Percentiles rank a stretch among this genome's conserved stretches.
Evolutionary conservation across 1,140 invertebrate species (phyloP).

Genomic region (Andrena cerasifolii): DNA sequence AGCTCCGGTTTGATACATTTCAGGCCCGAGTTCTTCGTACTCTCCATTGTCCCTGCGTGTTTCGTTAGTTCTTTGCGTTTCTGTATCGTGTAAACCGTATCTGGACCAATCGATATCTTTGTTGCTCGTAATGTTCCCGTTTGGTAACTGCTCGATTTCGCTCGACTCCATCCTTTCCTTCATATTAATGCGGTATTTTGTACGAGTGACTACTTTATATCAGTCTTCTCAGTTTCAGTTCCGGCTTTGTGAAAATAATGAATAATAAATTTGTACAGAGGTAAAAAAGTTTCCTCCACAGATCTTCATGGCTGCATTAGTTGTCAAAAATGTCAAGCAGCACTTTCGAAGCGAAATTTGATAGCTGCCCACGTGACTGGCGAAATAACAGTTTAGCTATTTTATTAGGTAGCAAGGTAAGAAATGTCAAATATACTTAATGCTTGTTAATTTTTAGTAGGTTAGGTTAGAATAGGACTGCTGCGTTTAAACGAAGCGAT

Average conservation of each 20-base stretch:
- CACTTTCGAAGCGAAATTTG: background rate
- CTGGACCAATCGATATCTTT: constrained; percentile 83
- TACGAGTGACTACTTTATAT: constrained; percentile 2
- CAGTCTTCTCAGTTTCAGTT: constrained; percentile 36
- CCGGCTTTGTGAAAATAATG: background rate
- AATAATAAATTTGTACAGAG: constrained; percentile 3
- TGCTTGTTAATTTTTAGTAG: constrained; percentile 13
- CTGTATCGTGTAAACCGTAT: constrained; percentile 82
- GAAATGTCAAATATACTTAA: background rate
- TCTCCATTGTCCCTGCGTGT: constrained; percentile 83
- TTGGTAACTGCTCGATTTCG: constrained; percentile 60
- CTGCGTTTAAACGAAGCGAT: background rate
- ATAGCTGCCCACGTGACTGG: background rate
- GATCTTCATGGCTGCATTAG: constrained; percentile 8
- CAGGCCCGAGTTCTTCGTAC: constrained; percentile 88
- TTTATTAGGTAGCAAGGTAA: background rate
- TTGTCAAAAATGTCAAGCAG: background rate
- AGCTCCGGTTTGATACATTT: constrained; percentile 90
- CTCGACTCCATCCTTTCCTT: constrained; percentile 59
- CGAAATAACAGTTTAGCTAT: background rate
- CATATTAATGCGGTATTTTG: background rate
- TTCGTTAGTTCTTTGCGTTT: constrained; percentile 79
- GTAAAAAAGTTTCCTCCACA: background rate
- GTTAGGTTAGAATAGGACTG: constrained; percentile 47
- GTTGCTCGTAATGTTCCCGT: constrained; percentile 57